Evolutionary conservation across 2,888 invertebrate genomes (phyloP).

Genomic region (Hoplodrina blanda): DNA sequence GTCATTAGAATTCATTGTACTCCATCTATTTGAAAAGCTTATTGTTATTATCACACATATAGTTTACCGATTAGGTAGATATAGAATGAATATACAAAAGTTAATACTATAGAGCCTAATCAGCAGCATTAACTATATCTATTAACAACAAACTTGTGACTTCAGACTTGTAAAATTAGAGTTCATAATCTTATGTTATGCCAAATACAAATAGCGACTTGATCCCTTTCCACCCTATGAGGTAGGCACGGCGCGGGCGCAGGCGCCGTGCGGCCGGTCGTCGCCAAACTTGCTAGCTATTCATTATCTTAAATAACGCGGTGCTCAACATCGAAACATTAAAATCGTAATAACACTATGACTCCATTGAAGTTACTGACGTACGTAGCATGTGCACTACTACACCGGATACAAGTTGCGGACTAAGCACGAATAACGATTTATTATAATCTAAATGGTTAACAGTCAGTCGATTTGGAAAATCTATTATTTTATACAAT

Average conservation of each 20-base stretch:
- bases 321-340: conserved; percentile 73
- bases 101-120: conserved; percentile 74
- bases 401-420: conserved; percentile 55
- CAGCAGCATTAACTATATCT: conserved; percentile 62
- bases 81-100: conserved; percentile 85
- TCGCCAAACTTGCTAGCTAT: conserved; percentile 51
- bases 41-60: conserved; percentile 89
- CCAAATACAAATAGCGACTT: conserved; percentile 67
- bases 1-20: conserved; percentile 87
- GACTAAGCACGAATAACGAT: conserved; percentile 62
- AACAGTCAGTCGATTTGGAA: conserved; percentile 70
- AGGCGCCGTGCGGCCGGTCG: conserved; percentile 58
- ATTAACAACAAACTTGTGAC: conserved; percentile 70
- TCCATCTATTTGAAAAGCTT: conserved; percentile 89
- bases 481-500: conserved; percentile 58
- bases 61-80: conserved; percentile 84
- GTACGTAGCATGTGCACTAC: conserved; percentile 56
- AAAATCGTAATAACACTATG: conserved; percentile 59
- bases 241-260: conserved; percentile 54
- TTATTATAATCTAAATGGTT: conserved; percentile 62
- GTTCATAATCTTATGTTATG: conserved; percentile 63
- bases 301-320: conserved; percentile 47
- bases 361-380: conserved; percentile 50
- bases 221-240: conserved; percentile 68
- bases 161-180: conserved; percentile 77